Conservation (phyloP, 2,888 invertebrate species). For the Teleiodes luculella region DNA sequence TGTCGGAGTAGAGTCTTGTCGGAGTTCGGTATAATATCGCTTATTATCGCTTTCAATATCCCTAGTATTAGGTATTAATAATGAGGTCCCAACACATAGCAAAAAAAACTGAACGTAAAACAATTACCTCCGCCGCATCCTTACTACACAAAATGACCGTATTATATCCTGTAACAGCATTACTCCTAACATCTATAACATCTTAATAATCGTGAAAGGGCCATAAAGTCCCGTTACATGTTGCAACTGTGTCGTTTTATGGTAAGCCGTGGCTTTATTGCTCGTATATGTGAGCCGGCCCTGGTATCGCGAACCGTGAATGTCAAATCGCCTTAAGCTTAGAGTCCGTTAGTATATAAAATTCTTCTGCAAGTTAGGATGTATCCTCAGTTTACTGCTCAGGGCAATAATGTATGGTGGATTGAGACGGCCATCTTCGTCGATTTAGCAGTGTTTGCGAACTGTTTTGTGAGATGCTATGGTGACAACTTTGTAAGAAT, state of each 20-base stretch:
- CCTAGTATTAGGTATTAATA: too few species aligned
- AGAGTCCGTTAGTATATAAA: neutral
- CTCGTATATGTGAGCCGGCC: conserved; percentile 6
- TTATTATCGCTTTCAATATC: too few species aligned
- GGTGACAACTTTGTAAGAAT: too few species aligned
- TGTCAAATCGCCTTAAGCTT: conserved; percentile 8
- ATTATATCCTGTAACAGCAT: conserved; percentile 4
- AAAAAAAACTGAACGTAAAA: too few species aligned
- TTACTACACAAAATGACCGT: neutral
- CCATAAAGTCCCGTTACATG: conserved; percentile 4
- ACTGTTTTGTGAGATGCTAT: too few species aligned
- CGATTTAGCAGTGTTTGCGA: neutral
- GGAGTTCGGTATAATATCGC: too few species aligned
- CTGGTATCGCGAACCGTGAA: neutral
- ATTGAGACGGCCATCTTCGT: neutral
- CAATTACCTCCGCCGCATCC: too few species aligned
- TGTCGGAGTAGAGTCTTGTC: too few species aligned
- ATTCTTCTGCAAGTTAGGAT: conserved; percentile 1
- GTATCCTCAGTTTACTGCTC: neutral
- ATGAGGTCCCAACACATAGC: too few species aligned
- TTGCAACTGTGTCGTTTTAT: conserved; percentile 11
- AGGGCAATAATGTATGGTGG: neutral
- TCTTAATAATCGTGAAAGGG: conserved; percentile 8
- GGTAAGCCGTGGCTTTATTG: conserved; percentile 6
- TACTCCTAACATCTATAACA: conserved; percentile 5